Percentiles rank a stretch among this genome's conserved stretches.
Conservation (phyloP, 2,797 vertebrate species). For the Poeciliopsis gracilis region DNA sequence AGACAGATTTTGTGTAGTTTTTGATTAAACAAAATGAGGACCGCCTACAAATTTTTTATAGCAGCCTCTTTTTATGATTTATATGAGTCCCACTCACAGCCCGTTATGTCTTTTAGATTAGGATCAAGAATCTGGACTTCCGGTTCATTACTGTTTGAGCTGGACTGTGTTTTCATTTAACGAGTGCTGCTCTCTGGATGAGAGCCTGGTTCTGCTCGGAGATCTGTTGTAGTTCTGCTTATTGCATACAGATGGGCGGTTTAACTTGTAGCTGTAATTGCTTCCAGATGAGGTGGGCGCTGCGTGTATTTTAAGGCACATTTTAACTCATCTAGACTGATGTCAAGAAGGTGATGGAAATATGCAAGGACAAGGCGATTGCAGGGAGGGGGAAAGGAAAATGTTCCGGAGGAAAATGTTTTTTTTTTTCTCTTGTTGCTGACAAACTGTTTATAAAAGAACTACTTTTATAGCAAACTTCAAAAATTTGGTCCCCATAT, state of each 20-base stretch:
- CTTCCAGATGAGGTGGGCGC: slow-evolving; percentile 70
- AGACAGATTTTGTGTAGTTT: slow-evolving; percentile 51
- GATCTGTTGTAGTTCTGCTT: slow-evolving; percentile 68
- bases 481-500: slow-evolving; percentile 36
- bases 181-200: slow-evolving; percentile 65
- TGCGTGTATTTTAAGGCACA: slow-evolving; percentile 66
- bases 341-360: slow-evolving; percentile 30
- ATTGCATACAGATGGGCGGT: slow-evolving; percentile 77
- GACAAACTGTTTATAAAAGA: slow-evolving; percentile 20
- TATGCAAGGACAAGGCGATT: slow-evolving; percentile 20
- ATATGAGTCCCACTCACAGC: slow-evolving; percentile 33
- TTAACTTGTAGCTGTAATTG: slow-evolving; percentile 71
- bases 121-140: slow-evolving; percentile 57
- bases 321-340: slow-evolving; percentile 56
- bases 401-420: slow-evolving; percentile 31
- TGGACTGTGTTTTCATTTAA: slow-evolving; percentile 70
- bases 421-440: not conserved
- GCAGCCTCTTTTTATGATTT: slow-evolving; percentile 45
- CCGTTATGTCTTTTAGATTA: slow-evolving; percentile 57
- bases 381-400: slow-evolving; percentile 17
- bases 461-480: slow-evolving; percentile 20
- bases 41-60: slow-evolving; percentile 57
- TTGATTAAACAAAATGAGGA: slow-evolving; percentile 37
- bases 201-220: slow-evolving; percentile 68
- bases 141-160: slow-evolving; percentile 67